A percentile compares a stretch with the other conserved stretches of the same genome.
These are phyloP conservation scores for Sprattus sprattus DNA, from an alignment of 2,113 vertebrate genomes.

Conservation along the genomic window DNA sequence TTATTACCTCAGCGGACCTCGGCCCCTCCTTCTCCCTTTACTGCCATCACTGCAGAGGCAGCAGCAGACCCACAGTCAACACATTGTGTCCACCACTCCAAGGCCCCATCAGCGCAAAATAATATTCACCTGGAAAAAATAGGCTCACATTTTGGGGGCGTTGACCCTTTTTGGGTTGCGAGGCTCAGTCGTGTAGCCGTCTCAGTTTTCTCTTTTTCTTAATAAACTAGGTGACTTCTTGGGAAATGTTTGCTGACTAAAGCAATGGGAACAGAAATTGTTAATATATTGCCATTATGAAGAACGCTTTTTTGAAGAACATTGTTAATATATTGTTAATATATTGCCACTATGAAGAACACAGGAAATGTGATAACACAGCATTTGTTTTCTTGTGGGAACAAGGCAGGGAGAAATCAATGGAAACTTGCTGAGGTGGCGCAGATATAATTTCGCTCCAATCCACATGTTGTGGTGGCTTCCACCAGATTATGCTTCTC, in stretches of 20 bases:
- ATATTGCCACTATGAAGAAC: not conserved
- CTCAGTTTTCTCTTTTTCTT: not conserved
- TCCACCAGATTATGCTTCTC: not conserved
- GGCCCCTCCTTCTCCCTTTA: not conserved
- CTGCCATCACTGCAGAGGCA: slow-evolving; percentile 13
- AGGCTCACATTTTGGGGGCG: not conserved
- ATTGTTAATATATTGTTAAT: not conserved
- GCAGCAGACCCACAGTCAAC: slow-evolving; percentile 13
- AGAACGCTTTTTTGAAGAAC: no score
- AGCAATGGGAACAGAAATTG: not conserved
- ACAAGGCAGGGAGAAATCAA: not conserved
- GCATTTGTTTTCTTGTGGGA: not conserved
- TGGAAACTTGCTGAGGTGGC: not conserved
- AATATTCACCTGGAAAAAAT: slow-evolving; percentile 25
- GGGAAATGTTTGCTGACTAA: not conserved
- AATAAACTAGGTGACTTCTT: not conserved
- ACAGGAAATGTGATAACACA: not conserved
- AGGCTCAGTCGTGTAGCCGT: not conserved
- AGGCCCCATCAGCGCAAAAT: slow-evolving; percentile 9
- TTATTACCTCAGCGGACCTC: slow-evolving; percentile 20
- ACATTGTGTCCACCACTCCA: not conserved
- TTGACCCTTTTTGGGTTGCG: not conserved
- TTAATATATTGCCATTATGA: not conserved
- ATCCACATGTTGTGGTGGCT: not conserved
- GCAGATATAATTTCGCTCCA: not conserved